Evolutionary conservation across 2,113 vertebrate genomes (phyloP), one percentile per base, ranked within the genome.

Genomic region (Atherinomorus stipes): DNA sequence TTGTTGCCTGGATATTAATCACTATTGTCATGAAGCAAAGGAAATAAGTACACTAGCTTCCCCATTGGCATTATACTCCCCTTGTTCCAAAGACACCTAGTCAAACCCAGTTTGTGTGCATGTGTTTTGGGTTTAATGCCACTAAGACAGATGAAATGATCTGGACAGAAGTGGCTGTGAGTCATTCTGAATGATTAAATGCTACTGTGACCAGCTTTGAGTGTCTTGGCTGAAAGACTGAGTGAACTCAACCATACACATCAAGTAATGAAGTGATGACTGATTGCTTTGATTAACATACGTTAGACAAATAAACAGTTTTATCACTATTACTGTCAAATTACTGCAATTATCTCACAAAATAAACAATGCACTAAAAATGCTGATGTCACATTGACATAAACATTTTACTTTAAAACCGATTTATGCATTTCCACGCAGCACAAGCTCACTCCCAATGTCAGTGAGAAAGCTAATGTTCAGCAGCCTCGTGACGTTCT

Each of bases 1-100:
- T 91, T 87, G 90, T 89, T 92, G 87, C 66, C 57, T 84, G 73
- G 65, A 84, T 89, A 93, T 93, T 91, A 90, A 93, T 94, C 92
- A 93, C 84, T 56, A 84, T 82, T 87, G 80, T 87, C 90, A 90
- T 78, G 88, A 88, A 89, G 82, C 80, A 78, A 63, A 78, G 77
- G 83, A 88, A 81, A 83, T 80, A 85, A 84, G 87, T 85, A 45
- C 57, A 85, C 58, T 57, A 21, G 71, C 71, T 70, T 73, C 65
- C 79, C 69, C 72, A 69, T 25, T 74, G 85, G 85, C 87, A 71
- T 64, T 83, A 65, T 67, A 23, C 63, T 68, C 61, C 26, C 74
- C 71, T 58, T 47, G 59, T 80, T 91, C 72, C 42, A 70, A 71
- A 75, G 62, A 64, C 67, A 64, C 71, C 78, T 62, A 23, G 66